These are phyloP conservation scores for Ia io DNA, from an alignment of 2,113 vertebrate species.

Conservation along the genomic window DNA sequence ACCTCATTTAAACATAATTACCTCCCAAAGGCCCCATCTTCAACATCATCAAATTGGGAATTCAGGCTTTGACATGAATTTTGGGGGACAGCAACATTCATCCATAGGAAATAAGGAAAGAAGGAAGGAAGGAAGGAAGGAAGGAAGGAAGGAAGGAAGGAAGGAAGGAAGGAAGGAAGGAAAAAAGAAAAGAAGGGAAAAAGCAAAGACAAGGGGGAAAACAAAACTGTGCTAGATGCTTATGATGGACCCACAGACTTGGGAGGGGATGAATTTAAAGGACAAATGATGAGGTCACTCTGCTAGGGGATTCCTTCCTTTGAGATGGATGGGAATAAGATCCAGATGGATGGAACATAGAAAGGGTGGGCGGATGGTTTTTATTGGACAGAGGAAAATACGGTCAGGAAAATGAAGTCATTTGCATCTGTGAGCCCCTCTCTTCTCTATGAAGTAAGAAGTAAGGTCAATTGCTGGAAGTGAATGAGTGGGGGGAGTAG, in stretches of 20 bases:
- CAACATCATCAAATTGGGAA: neutral
- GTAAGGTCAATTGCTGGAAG: neutral
- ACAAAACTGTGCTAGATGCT: neutral
- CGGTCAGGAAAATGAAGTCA: neutral
- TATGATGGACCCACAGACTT: neutral
- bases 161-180: neutral
- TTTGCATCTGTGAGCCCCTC: neutral
- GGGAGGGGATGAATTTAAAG: neutral
- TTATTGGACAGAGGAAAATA: neutral
- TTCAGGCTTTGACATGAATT: neutral
- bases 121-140: neutral
- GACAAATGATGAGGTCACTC: neutral
- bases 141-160: too few relatives aligned
- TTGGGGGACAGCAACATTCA: neutral
- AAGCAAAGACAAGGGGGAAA: neutral
- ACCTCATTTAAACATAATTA: neutral
- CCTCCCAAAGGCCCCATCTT: neutral
- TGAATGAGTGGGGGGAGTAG: neutral
- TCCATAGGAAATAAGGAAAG: too few relatives aligned
- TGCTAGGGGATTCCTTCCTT: neutral
- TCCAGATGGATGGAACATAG: neutral
- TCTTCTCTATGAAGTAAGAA: neutral
- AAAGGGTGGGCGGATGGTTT: neutral
- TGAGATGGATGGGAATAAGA: neutral
- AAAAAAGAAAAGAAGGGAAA: too few relatives aligned